phyloP scores from a whole-genome alignment of 2,113 vertebrate genomes.

The Lophura nycthemera region DNA sequence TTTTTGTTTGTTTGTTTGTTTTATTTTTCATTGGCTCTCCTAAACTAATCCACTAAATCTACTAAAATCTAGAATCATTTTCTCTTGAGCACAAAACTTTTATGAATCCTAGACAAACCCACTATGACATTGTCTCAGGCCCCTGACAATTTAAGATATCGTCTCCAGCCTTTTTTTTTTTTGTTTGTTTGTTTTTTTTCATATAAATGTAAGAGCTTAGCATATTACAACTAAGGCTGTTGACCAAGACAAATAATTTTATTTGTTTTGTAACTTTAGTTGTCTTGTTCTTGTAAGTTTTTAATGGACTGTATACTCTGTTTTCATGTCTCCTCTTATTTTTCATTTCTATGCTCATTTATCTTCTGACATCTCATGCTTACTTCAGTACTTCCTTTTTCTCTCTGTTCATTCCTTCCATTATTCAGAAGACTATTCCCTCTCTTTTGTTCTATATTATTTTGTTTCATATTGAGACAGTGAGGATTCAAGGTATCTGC shows the following conservation, averaged over 20 bases:
- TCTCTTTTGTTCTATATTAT: not conserved
- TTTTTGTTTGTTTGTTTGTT: too few species aligned
- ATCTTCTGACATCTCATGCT: not conserved
- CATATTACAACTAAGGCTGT: not conserved
- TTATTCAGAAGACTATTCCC: not conserved
- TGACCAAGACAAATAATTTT: not conserved
- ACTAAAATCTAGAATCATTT: not conserved
- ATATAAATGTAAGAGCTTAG: not conserved
- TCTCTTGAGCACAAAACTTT: not conserved
- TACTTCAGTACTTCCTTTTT: not conserved
- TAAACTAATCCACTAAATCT: not conserved
- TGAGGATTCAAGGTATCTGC: not conserved
- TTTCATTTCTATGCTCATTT: not conserved
- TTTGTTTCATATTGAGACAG: not conserved
- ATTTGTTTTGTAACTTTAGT: constrained; percentile 15
- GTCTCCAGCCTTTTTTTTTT: not conserved
- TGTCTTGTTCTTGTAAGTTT: not conserved
- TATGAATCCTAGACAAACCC: not conserved
- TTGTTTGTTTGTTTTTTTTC: not conserved
- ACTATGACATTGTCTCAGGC: not conserved
- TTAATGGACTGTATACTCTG: not conserved
- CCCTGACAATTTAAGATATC: not conserved
- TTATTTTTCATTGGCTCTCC: not conserved
- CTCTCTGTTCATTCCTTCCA: not conserved
- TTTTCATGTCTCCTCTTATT: not conserved